phyloP scores from a whole-genome alignment of 1,140 invertebrate genomes.

The Hycleus phaleratus region DNA sequence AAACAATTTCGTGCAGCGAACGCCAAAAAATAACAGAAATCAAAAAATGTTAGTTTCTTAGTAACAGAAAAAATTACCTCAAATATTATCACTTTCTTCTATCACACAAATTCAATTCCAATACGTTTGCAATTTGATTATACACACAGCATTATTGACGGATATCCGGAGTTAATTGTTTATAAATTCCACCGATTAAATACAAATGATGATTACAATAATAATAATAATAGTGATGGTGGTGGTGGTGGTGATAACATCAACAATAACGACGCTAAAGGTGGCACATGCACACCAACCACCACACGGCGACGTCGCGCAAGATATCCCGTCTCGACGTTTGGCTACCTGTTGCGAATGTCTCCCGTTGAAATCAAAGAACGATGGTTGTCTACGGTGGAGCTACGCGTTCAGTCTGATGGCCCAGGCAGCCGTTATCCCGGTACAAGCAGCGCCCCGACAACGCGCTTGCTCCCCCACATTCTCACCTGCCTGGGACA shows the following conservation, averaged over 20 bases:
- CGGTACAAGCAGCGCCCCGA: slow-evolving; percentile 16
- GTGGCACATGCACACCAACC: neutral
- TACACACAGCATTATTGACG: too few species aligned
- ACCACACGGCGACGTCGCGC: neutral
- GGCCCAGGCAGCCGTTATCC: slow-evolving; percentile 24
- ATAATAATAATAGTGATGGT: neutral
- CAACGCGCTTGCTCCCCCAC: slow-evolving; percentile 21
- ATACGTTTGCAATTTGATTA: too few species aligned
- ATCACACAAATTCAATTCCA: too few species aligned
- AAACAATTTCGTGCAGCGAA: too few species aligned
- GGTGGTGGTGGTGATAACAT: neutral
- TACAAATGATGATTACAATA: neutral
- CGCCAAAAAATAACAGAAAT: too few species aligned
- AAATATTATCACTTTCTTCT: too few species aligned
- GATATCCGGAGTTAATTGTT: neutral
- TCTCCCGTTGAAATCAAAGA: slow-evolving; percentile 14
- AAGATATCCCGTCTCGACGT: slow-evolving; percentile 10
- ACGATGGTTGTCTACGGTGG: slow-evolving; percentile 11
- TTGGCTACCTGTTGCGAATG: slow-evolving; percentile 26
- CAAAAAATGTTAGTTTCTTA: too few species aligned
- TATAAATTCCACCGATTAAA: neutral
- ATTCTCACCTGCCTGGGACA: slow-evolving; percentile 18
- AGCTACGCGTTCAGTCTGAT: slow-evolving; percentile 25
- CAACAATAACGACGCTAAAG: neutral
- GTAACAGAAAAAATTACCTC: too few species aligned